Evolutionary conservation across 2,113 vertebrate genomes (phyloP).

Genomic region (Mohoua ochrocephala): DNA sequence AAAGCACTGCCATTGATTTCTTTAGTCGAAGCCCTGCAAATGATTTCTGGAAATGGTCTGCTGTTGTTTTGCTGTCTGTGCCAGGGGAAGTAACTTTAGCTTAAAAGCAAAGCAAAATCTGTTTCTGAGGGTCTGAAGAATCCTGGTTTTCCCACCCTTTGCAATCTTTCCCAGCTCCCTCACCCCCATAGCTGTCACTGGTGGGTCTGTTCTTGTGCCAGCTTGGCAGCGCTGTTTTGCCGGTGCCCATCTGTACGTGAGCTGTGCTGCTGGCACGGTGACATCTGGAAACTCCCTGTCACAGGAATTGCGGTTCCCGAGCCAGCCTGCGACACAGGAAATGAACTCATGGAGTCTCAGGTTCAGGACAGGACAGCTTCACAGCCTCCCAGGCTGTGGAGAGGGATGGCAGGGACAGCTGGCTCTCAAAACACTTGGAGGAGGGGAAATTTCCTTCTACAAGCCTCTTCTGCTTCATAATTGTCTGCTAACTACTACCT

Average conservation of each 20-base stretch:
- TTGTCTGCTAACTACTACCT: background rate
- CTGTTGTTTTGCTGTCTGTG: background rate
- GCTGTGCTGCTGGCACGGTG: background rate
- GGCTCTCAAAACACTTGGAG: background rate
- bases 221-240: background rate
- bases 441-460: background rate
- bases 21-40: background rate
- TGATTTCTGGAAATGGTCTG: background rate
- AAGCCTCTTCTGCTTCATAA: background rate
- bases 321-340: background rate
- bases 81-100: background rate
- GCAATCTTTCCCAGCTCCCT: background rate
- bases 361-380: background rate
- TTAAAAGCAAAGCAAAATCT: background rate
- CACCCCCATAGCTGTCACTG: background rate
- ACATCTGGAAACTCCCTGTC: slow-evolving; percentile 16
- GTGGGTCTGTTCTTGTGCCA: background rate
- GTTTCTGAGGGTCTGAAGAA: background rate
- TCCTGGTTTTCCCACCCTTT: background rate
- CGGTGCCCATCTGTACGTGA: background rate
- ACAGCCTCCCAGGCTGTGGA: background rate
- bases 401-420: background rate
- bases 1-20: background rate
- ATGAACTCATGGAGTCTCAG: background rate
- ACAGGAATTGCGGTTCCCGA: background rate